A percentile compares a stretch with the other conserved stretches of the same genome.
phyloP scores from a whole-genome alignment of 2,888 invertebrate species.

The Caenorhabditis uteleia region DNA sequence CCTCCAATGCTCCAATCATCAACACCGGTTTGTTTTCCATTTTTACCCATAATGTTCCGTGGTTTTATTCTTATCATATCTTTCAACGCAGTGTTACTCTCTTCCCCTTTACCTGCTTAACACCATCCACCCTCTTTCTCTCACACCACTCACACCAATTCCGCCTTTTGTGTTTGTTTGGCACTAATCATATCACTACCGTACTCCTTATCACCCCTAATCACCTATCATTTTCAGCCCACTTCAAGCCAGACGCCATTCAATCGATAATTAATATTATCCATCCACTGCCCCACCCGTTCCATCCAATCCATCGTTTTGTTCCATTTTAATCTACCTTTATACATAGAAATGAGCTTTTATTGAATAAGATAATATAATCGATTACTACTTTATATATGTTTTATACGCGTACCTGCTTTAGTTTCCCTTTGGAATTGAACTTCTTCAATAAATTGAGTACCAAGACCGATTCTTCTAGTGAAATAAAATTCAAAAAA shows the following conservation, averaged over 20 bases:
- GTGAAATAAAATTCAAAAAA: too few species aligned
- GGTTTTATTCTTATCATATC: not conserved
- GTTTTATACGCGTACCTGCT: too few species aligned
- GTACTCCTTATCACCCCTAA: conserved; percentile 11
- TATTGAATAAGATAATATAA: too few species aligned
- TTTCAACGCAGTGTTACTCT: not conserved
- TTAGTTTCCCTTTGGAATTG: too few species aligned
- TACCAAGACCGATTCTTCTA: too few species aligned
- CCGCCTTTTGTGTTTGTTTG: conserved; percentile 22
- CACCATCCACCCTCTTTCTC: not conserved
- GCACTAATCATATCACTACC: conserved; percentile 10
- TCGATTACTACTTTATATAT: too few species aligned
- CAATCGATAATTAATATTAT: conserved; percentile 38
- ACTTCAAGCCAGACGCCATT: conserved; percentile 48
- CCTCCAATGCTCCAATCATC: not conserved
- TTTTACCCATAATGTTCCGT: not conserved
- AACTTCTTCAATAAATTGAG: too few species aligned
- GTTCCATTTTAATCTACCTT: too few species aligned
- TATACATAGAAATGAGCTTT: too few species aligned
- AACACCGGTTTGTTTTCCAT: not conserved
- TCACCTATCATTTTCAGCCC: conserved; percentile 47
- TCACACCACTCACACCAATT: not conserved
- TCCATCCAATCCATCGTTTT: too few species aligned
- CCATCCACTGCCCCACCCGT: too few species aligned
- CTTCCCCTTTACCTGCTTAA: not conserved